Conservation (phyloP, 2,888 invertebrate genomes). For the Cremastinae sp. region DNA sequence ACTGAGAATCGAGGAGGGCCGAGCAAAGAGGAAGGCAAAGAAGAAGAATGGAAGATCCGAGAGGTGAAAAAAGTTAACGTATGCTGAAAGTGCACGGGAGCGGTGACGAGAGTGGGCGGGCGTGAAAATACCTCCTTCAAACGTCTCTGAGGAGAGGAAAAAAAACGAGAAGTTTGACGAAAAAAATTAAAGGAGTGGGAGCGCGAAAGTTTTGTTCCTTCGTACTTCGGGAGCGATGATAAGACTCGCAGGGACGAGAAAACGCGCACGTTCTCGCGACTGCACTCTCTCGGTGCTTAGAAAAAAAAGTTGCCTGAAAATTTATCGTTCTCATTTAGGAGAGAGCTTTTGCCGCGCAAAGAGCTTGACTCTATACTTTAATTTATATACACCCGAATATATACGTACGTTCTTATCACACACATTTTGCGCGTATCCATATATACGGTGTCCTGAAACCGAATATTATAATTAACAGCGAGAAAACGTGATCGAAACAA, state of each 20-base stretch:
- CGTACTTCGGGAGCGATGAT: conserved; percentile 56
- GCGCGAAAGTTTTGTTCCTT: conserved; percentile 56
- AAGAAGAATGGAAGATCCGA: conserved; percentile 11
- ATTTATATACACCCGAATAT: conserved; percentile 18
- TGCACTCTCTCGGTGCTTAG: conserved; percentile 48
- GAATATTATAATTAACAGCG: no score
- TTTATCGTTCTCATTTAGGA: conserved; percentile 62
- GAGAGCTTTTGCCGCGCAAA: conserved; percentile 56
- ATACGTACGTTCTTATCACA: not conserved
- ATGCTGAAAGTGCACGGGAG: conserved; percentile 46
- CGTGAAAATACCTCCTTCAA: conserved; percentile 42
- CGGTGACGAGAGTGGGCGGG: conserved; percentile 41
- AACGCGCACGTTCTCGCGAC: conserved; percentile 33
- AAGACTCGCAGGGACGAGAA: conserved; percentile 44
- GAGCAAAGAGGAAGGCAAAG: conserved; percentile 28
- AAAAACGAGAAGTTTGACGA: conserved; percentile 17
- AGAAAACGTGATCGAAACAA: no score
- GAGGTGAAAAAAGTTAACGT: conserved; percentile 50
- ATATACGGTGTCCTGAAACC: no score
- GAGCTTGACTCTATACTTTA: conserved; percentile 36
- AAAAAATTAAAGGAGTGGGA: conserved; percentile 28
- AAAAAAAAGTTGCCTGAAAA: conserved; percentile 56
- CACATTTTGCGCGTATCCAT: no score
- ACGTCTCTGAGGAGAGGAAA: conserved; percentile 30
- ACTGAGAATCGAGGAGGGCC: conserved; percentile 32